Evolutionary conservation across 2,888 invertebrate species (phyloP).

Genomic region (Acleris laterana): DNA sequence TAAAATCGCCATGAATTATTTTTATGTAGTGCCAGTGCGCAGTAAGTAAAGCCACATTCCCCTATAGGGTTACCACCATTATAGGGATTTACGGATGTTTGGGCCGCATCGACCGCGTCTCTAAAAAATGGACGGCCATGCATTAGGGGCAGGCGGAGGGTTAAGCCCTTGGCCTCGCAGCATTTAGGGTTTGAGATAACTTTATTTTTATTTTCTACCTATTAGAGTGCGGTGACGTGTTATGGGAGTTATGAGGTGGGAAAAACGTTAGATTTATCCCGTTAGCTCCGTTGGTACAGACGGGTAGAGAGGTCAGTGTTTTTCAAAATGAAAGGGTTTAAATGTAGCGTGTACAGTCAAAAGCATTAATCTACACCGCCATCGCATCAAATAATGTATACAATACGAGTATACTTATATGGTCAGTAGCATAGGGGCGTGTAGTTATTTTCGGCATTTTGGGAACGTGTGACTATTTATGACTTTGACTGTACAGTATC

Average conservation of each 20-base stretch:
- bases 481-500: too few relatives aligned
- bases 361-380: too few relatives aligned
- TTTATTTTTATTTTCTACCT: constrained; percentile 51
- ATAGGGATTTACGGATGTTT: constrained; percentile 70
- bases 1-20: constrained; percentile 33
- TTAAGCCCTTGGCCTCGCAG: constrained; percentile 54
- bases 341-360: too few relatives aligned
- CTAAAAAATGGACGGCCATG: constrained; percentile 69
- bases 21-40: constrained; percentile 41
- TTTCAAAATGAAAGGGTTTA: too few relatives aligned
- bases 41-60: constrained; percentile 47
- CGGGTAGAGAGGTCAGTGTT: too few relatives aligned
- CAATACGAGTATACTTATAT: too few relatives aligned
- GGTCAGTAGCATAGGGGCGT: too few relatives aligned
- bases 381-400: too few relatives aligned
- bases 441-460: too few relatives aligned
- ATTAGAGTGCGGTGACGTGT: constrained; percentile 39
- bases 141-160: constrained; percentile 62
- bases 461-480: too few relatives aligned
- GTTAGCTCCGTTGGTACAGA: too few relatives aligned
- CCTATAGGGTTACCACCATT: constrained; percentile 55
- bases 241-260: constrained; percentile 14
- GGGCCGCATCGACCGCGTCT: constrained; percentile 61
- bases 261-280: constrained; percentile 6
- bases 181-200: constrained; percentile 48